phyloP scores from a whole-genome alignment of 2,113 vertebrate species.

The Strix uralensis region DNA sequence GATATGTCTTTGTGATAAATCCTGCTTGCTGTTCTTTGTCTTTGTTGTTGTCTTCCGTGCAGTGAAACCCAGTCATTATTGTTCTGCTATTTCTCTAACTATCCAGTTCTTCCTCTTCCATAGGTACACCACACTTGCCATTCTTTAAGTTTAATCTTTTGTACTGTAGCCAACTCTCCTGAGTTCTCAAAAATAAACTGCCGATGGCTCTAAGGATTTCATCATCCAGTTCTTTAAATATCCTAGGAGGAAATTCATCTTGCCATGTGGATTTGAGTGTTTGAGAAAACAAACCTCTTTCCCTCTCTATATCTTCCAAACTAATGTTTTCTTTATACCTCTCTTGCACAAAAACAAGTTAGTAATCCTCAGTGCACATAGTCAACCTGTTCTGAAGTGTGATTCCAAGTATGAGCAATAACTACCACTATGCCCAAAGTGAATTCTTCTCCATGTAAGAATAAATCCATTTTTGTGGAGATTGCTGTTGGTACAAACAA shows the following conservation, averaged over 20 bases:
- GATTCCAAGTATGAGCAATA: not conserved
- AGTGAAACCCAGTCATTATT: not conserved
- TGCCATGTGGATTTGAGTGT: not conserved
- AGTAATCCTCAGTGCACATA: not conserved
- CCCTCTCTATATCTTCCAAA: not conserved
- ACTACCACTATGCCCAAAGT: not conserved
- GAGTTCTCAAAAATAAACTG: not conserved
- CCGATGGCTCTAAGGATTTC: not conserved
- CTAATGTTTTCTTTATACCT: not conserved
- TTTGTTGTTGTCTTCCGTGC: not conserved
- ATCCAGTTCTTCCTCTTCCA: not conserved
- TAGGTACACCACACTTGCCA: fast-evolving
- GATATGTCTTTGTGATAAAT: not conserved
- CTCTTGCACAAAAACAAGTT: not conserved
- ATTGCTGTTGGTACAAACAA: not conserved
- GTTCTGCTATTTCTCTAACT: not conserved
- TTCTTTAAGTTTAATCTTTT: not conserved
- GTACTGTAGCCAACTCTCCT: not conserved
- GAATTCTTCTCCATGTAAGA: not conserved
- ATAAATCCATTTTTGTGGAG: not conserved
- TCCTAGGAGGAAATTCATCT: not conserved
- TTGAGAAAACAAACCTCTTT: not conserved
- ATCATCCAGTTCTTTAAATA: not conserved
- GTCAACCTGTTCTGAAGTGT: not conserved
- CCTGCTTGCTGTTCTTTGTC: not conserved